phyloP scores from a whole-genome alignment of 2,113 vertebrate species.

The Bungarus multicinctus region DNA sequence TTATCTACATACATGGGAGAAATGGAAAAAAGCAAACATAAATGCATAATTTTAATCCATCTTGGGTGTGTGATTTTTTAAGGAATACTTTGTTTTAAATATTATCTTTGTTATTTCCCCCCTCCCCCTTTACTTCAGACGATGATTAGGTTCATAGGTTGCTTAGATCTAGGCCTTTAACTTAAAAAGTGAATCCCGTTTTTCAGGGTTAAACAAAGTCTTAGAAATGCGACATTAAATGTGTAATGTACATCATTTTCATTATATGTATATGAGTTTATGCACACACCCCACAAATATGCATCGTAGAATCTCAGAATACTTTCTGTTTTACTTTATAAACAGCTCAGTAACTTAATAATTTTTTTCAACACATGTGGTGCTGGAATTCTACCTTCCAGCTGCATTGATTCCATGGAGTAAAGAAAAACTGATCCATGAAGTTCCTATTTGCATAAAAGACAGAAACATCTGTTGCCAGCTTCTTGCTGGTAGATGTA shows the following conservation, averaged over 20 bases:
- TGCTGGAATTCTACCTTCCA: constrained; percentile 68
- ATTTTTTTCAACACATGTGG: constrained; percentile 2
- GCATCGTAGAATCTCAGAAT: neutral
- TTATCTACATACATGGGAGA: neutral
- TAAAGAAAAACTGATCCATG: constrained; percentile 68
- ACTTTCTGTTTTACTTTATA: neutral
- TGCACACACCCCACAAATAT: neutral
- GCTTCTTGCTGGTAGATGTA: constrained; percentile 47
- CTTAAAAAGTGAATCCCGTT: constrained; percentile 14
- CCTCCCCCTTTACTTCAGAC: neutral
- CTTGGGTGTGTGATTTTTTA: neutral
- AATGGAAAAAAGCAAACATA: neutral
- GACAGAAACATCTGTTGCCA: constrained; percentile 65
- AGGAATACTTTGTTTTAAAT: neutral
- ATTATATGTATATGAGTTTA: neutral
- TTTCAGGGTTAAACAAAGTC: neutral
- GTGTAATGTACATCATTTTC: neutral
- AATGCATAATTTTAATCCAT: neutral
- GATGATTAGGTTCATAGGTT: neutral
- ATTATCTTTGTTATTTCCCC: neutral
- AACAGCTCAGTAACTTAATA: constrained; percentile 33
- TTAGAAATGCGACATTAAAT: neutral
- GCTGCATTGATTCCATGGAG: constrained; percentile 62
- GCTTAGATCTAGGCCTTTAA: neutral
- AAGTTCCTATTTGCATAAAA: constrained; percentile 72